These are phyloP conservation scores for Hyposoter dolosus DNA, from an alignment of 2,888 invertebrate genomes.

Conservation along the genomic window DNA sequence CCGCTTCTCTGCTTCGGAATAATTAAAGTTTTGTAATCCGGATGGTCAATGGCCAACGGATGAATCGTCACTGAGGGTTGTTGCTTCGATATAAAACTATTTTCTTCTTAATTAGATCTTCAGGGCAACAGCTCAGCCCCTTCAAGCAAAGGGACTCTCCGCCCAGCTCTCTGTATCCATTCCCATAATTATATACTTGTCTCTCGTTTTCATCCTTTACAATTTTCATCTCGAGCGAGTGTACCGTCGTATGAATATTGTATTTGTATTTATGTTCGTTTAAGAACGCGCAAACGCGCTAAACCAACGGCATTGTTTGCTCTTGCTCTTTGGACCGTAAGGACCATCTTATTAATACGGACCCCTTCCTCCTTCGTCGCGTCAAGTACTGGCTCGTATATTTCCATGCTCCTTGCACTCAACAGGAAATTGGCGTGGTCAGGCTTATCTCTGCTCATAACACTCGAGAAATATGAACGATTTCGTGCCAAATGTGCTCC, in stretches of 20 bases:
- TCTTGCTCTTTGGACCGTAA: constrained; percentile 35
- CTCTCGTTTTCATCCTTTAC: constrained; percentile 10
- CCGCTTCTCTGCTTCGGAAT: background rate
- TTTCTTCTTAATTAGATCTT: constrained; percentile 23
- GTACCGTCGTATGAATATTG: background rate
- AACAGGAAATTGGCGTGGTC: constrained; percentile 62
- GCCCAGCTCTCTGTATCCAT: constrained; percentile 1
- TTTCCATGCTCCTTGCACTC: constrained; percentile 49
- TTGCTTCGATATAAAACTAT: background rate
- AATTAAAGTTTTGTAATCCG: background rate
- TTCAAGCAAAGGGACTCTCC: constrained; percentile 13
- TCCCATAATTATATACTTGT: constrained; percentile 20
- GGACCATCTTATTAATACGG: constrained; percentile 58
- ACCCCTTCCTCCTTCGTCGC: constrained; percentile 16
- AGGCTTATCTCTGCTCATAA: constrained; percentile 22
- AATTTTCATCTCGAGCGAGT: background rate
- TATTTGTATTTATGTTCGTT: background rate
- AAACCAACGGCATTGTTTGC: constrained; percentile 53
- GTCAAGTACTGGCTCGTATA: constrained; percentile 34
- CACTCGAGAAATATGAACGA: constrained; percentile 11
- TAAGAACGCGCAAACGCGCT: constrained; percentile 7
- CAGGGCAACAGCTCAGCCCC: background rate
- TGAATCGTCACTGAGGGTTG: background rate
- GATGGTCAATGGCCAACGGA: background rate
- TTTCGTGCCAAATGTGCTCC: background rate